Conservation (phyloP, 1,140 invertebrate species). For the Leptopilina boulardi region DNA sequence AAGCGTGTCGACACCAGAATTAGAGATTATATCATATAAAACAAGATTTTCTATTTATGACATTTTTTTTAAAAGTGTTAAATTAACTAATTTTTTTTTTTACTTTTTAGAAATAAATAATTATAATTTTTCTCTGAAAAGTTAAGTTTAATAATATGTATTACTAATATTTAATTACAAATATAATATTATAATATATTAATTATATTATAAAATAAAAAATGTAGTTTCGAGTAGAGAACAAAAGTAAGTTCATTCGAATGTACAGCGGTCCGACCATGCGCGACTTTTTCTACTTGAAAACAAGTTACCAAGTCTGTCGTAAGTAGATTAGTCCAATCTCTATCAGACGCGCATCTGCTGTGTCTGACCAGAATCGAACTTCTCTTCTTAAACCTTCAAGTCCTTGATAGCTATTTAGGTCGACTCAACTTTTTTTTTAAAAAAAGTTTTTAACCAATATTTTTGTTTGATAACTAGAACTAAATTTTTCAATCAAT, state of each 20-base stretch:
- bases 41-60: neutral
- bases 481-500: too few species aligned
- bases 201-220: too few species aligned
- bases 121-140: too few species aligned
- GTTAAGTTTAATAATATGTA: too few species aligned
- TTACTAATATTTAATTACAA: too few species aligned
- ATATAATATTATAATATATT: too few species aligned
- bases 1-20: neutral
- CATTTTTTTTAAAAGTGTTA: too few species aligned
- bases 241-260: neutral
- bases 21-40: neutral
- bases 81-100: too few species aligned
- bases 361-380: constrained; percentile 8
- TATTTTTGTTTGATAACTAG: neutral
- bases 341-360: neutral
- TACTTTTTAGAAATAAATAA: too few species aligned
- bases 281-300: neutral
- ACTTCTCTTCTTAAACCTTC: neutral
- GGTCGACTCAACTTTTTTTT: neutral
- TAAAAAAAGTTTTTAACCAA: too few species aligned
- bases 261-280: neutral
- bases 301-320: neutral
- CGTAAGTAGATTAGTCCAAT: constrained; percentile 1
- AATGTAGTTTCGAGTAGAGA: neutral
- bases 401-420: neutral